These are phyloP conservation scores for Buathra laborator DNA, from an alignment of 2,888 invertebrate genomes.

Conservation along the genomic window DNA sequence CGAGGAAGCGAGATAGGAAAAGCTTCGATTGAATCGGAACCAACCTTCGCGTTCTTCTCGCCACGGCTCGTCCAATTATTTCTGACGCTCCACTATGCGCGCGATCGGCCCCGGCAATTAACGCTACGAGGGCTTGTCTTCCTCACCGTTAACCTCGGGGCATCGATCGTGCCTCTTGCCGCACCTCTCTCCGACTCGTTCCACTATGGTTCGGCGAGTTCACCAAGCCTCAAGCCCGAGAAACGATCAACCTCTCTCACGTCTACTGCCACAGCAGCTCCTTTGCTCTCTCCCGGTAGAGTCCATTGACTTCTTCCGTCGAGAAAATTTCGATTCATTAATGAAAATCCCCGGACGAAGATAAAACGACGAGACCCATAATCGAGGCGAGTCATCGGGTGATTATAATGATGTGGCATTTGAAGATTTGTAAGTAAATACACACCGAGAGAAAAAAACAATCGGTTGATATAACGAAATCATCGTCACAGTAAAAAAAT, in stretches of 20 bases:
- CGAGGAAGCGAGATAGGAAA: constrained; percentile 13
- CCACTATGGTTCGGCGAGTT: constrained; percentile 39
- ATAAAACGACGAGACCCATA: neutral
- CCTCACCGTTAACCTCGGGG: constrained; percentile 67
- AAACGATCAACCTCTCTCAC: constrained; percentile 59
- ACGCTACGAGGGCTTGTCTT: constrained; percentile 71
- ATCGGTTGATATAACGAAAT: no score
- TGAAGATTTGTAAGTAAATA: constrained; percentile 10
- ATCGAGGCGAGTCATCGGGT: constrained; percentile 23
- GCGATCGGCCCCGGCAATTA: constrained; percentile 80
- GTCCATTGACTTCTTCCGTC: constrained; percentile 50
- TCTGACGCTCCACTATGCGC: constrained; percentile 73
- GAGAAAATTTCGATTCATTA: constrained; percentile 50
- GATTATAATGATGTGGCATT: constrained; percentile 37
- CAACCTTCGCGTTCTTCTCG: constrained; percentile 68
- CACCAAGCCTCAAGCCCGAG: constrained; percentile 39
- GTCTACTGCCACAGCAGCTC: constrained; percentile 26
- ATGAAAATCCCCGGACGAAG: constrained; percentile 22
- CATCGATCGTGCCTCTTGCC: constrained; percentile 64
- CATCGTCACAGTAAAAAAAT: no score
- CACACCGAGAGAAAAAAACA: neutral
- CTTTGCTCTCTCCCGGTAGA: constrained; percentile 15
- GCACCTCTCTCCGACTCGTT: constrained; percentile 25
- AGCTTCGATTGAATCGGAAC: constrained; percentile 69
- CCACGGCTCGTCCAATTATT: constrained; percentile 81